Evolutionary conservation across 2,113 vertebrate genomes (phyloP).

Genomic region (Pelvicachromis taeniatus): DNA sequence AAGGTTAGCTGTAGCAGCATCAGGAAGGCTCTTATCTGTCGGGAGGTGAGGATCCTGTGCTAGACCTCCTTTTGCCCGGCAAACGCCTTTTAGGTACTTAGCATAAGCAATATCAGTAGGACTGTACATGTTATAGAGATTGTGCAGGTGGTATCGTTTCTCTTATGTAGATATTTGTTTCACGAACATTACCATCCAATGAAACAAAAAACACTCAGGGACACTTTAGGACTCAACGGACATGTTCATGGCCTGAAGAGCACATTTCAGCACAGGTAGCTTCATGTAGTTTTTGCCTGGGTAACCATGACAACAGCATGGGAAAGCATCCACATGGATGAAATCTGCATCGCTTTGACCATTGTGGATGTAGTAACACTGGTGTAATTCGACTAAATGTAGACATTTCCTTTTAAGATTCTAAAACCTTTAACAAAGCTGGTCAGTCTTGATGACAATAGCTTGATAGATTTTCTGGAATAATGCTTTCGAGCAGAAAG

Average conservation of each 20-base stretch:
- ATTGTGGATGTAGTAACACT: not conserved
- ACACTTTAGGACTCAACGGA: not conserved
- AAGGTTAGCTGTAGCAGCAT: conserved; percentile 46
- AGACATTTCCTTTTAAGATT: not conserved
- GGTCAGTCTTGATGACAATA: not conserved
- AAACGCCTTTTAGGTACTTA: not conserved
- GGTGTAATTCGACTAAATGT: not conserved
- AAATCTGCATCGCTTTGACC: not conserved
- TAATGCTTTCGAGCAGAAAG: too few relatives aligned
- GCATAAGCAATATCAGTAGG: not conserved
- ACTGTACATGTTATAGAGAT: not conserved
- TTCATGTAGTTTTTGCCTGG: not conserved
- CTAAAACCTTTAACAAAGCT: not conserved
- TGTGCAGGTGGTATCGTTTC: not conserved
- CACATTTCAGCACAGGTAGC: not conserved
- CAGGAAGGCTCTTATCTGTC: conserved; percentile 53
- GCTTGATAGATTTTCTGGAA: too few relatives aligned
- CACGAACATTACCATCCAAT: not conserved
- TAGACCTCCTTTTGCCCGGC: conserved; percentile 12
- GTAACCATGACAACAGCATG: not conserved
- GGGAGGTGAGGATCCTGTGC: conserved; percentile 31
- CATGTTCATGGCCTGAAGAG: not conserved
- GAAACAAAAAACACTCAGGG: not conserved
- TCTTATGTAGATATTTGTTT: not conserved
- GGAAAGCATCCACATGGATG: not conserved